These are phyloP conservation scores for Daubentonia madagascariensis DNA, from an alignment of 2,113 vertebrate species.

Conservation along the genomic window DNA sequence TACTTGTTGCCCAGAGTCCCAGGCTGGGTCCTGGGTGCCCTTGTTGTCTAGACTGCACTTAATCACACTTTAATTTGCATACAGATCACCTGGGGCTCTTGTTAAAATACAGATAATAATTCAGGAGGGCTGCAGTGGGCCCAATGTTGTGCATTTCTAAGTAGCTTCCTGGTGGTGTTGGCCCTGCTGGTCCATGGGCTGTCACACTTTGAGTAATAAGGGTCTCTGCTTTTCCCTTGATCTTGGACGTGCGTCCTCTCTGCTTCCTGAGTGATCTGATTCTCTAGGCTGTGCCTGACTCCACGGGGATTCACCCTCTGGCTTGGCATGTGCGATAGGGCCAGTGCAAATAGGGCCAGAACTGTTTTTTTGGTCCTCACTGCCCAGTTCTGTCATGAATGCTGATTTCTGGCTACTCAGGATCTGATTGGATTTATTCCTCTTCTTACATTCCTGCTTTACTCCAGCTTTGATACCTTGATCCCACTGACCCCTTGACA, in stretches of 20 bases:
- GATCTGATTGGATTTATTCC: not conserved
- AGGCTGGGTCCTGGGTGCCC: not conserved
- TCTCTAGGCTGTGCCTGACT: not conserved
- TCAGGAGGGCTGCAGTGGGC: not conserved
- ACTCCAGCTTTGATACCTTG: not conserved
- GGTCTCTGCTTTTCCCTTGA: rapidly evolving
- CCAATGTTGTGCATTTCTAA: not conserved
- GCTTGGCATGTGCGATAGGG: not conserved
- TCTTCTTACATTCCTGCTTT: not conserved
- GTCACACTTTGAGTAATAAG: not conserved
- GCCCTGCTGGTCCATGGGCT: not conserved
- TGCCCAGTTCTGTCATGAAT: not conserved
- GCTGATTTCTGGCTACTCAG: not conserved
- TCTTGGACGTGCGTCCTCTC: not conserved
- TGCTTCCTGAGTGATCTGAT: not conserved
- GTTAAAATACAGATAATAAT: not conserved
- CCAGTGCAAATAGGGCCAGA: not conserved
- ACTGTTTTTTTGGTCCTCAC: not conserved
- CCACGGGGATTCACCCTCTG: not conserved
- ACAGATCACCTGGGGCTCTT: not conserved
- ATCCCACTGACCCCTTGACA: not conserved
- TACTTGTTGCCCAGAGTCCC: too few relatives aligned
- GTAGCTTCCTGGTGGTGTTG: not conserved
- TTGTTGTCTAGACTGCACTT: not conserved
- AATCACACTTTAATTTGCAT: not conserved